phyloP scores from a whole-genome alignment of 2,113 vertebrate genomes.

The Labeo catla region DNA sequence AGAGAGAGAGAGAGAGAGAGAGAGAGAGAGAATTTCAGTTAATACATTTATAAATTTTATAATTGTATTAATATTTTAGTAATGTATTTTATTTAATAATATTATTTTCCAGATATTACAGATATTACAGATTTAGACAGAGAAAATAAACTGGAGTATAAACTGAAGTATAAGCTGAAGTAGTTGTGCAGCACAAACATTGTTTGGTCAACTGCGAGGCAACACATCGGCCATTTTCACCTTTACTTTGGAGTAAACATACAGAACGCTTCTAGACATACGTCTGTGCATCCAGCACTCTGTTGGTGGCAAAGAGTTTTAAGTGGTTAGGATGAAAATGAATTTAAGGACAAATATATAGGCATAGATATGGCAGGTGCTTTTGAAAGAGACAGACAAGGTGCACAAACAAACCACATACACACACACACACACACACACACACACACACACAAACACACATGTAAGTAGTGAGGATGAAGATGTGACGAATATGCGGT shows the following conservation, averaged over 20 bases:
- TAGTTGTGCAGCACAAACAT: neutral
- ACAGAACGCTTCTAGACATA: neutral
- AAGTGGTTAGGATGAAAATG: constrained; percentile 2
- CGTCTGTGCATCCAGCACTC: neutral
- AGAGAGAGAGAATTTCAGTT: too few relatives aligned
- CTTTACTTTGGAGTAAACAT: neutral
- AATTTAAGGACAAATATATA: neutral
- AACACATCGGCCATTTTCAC: neutral
- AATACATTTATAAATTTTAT: too few relatives aligned
- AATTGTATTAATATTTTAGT: too few relatives aligned
- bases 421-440: neutral
- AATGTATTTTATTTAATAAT: too few relatives aligned
- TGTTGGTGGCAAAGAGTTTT: neutral
- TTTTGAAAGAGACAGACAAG: constrained; percentile 13
- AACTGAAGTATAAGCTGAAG: neutral
- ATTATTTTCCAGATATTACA: too few relatives aligned
- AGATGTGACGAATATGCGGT: neutral
- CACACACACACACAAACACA: constrained; percentile 32
- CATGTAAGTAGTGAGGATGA: neutral
- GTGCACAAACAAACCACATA: constrained; percentile 17
- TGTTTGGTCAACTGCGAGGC: neutral
- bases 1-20: too few relatives aligned
- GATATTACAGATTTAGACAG: too few relatives aligned
- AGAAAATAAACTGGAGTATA: neutral
- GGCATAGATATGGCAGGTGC: neutral